These are phyloP conservation scores for Platysteira castanea DNA, from an alignment of 2,113 vertebrate genomes.

Conservation along the genomic window DNA sequence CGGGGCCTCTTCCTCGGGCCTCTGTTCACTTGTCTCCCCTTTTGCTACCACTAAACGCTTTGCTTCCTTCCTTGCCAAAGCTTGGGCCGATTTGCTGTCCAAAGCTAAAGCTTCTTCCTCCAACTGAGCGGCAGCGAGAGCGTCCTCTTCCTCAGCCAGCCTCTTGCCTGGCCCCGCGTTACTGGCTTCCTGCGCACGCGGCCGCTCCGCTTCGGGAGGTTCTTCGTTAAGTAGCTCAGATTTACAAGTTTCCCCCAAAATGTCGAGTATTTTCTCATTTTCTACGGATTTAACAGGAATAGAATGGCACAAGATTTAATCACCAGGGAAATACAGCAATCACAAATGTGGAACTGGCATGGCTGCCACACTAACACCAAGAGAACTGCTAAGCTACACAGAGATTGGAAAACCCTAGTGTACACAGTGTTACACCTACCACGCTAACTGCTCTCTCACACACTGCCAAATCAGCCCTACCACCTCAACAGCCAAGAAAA, in stretches of 20 bases:
- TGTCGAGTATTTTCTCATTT: conserved; percentile 99
- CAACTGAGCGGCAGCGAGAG: conserved; percentile 75
- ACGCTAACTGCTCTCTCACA: conserved; percentile 53
- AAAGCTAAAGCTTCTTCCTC: conserved; percentile 81
- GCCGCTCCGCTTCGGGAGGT: conserved; percentile 76
- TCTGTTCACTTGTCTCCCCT: conserved; percentile 79
- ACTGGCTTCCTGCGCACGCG: conserved; percentile 84
- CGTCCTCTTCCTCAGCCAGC: conserved; percentile 87
- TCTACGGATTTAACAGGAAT: conserved; percentile 99
- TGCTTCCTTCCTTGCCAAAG: conserved; percentile 77
- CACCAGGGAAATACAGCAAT: conserved; percentile 99
- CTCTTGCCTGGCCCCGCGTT: conserved; percentile 78
- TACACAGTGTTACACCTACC: conserved; percentile 33
- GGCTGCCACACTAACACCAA: conserved; percentile 87
- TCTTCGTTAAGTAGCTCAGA: conserved; percentile 97
- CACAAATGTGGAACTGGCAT: conserved; percentile 93
- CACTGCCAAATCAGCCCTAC: conserved; percentile 16
- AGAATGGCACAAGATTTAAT: conserved; percentile 99
- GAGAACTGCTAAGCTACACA: conserved; percentile 82
- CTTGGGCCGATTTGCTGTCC: conserved; percentile 77
- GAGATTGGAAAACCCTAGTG: conserved; percentile 79
- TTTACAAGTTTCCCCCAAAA: conserved; percentile 95
- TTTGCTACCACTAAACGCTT: conserved; percentile 79
- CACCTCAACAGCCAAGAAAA: conserved; percentile 59
- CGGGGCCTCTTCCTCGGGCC: conserved; percentile 79